Conservation (phyloP, 1,140 invertebrate species). For the Pomacea maculata region DNA sequence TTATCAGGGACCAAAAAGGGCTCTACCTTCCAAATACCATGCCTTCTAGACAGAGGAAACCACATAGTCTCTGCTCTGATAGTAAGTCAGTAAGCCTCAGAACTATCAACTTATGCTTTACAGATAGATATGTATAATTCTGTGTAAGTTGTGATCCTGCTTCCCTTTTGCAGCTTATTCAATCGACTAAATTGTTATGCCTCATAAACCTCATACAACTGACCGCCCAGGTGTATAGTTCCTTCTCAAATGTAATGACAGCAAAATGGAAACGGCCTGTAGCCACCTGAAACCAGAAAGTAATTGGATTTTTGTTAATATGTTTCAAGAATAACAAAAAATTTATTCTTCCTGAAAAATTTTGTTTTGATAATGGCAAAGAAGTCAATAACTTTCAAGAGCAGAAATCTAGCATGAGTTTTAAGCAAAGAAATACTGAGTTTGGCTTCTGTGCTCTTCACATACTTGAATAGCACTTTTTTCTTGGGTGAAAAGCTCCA, state of each 20-base stretch:
- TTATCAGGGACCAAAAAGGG: no score
- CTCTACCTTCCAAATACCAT: neutral
- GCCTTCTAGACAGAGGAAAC: neutral
- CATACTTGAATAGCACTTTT: slow-evolving; percentile 60
- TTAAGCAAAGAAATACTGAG: neutral
- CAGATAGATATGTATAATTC: neutral
- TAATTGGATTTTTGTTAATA: neutral
- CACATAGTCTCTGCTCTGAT: neutral
- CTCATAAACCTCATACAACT: slow-evolving; percentile 26
- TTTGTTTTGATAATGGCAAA: neutral
- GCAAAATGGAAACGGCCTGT: slow-evolving; percentile 62
- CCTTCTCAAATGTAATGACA: slow-evolving; percentile 65
- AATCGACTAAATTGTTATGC: neutral
- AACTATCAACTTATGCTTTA: neutral
- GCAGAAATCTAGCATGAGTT: neutral
- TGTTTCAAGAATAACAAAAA: no score
- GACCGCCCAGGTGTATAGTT: slow-evolving; percentile 66
- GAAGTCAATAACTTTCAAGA: neutral
- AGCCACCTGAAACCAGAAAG: slow-evolving; percentile 47
- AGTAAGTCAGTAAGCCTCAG: neutral
- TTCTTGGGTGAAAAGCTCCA: slow-evolving; percentile 63
- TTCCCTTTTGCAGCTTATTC: neutral
- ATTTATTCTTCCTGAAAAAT: no score
- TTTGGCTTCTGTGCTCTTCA: neutral
- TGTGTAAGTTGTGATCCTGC: neutral